These are phyloP conservation scores for Drosophila monieri DNA, from an alignment of 2,888 invertebrate genomes.

Conservation along the genomic window DNA sequence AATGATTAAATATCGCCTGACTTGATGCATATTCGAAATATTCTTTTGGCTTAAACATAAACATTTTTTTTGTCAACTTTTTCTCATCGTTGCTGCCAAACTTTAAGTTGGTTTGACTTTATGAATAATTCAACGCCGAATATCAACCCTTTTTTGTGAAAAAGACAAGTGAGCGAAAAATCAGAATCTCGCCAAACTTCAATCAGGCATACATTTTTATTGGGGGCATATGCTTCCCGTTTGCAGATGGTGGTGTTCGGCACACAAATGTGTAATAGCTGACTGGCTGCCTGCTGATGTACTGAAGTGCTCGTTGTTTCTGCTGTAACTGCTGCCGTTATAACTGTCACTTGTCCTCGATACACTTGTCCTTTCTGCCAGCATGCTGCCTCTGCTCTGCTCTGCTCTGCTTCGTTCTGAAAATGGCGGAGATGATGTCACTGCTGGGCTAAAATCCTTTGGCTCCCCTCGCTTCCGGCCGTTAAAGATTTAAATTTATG, in stretches of 20 bases:
- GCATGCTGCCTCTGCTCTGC: slow-evolving; percentile 19
- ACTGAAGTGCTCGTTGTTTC: slow-evolving; percentile 53
- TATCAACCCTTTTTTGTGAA: slow-evolving; percentile 15
- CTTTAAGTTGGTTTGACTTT: slow-evolving; percentile 44
- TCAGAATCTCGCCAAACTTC: slow-evolving; percentile 63
- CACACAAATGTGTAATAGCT: slow-evolving; percentile 10
- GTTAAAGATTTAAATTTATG: slow-evolving; percentile 66
- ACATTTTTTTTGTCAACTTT: not conserved
- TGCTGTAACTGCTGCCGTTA: slow-evolving; percentile 44
- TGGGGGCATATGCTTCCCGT: slow-evolving; percentile 58
- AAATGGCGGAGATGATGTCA: slow-evolving; percentile 31
- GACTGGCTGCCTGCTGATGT: slow-evolving; percentile 52
- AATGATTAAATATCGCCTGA: slow-evolving; percentile 37
- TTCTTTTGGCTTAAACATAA: not conserved
- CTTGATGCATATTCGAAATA: slow-evolving; percentile 24
- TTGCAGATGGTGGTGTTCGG: slow-evolving; percentile 23
- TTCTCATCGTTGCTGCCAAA: not conserved
- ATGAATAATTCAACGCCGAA: slow-evolving; percentile 68
- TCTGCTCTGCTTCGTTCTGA: not conserved
- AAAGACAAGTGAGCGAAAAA: slow-evolving; percentile 27
- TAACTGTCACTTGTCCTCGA: slow-evolving; percentile 47
- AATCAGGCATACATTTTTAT: slow-evolving; percentile 77
- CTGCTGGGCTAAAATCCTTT: slow-evolving; percentile 16
- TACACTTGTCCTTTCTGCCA: slow-evolving; percentile 41
- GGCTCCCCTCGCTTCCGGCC: slow-evolving; percentile 22